Conservation (phyloP, 2,797 vertebrate species). For the Streptopelia turtur region DNA sequence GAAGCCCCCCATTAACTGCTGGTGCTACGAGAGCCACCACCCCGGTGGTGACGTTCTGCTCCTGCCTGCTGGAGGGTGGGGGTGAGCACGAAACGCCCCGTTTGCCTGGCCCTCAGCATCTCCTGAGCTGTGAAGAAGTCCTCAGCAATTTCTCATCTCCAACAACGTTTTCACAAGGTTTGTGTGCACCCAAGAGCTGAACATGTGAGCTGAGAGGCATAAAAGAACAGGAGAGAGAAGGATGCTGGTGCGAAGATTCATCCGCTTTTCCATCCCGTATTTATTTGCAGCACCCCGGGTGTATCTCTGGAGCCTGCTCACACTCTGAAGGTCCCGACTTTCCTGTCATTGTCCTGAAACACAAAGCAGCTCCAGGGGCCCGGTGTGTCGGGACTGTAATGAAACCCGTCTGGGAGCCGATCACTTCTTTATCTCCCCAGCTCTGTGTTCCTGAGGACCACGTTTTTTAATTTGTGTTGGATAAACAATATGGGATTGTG, state of each 20-base stretch:
- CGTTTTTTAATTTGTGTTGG: slow-evolving; percentile 83
- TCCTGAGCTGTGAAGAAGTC: accelerated
- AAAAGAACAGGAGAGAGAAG: accelerated
- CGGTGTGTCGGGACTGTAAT: slow-evolving; percentile 59
- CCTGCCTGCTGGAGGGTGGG: accelerated
- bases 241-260: neutral
- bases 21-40: neutral
- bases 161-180: accelerated
- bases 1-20: accelerated
- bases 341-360: neutral
- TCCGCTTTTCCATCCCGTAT: accelerated
- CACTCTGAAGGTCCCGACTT: neutral
- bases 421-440: slow-evolving; percentile 76
- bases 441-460: slow-evolving; percentile 74
- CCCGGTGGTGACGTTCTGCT: neutral
- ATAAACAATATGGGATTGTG: slow-evolving; percentile 83
- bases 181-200: accelerated
- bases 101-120: neutral
- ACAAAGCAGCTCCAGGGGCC: neutral
- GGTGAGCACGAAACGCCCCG: accelerated
- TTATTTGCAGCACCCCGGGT: neutral
- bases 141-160: neutral
- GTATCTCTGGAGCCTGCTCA: neutral
- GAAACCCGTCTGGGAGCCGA: slow-evolving; percentile 72
- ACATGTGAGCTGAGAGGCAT: accelerated